Percentiles rank a stretch among this genome's conserved stretches.
These are phyloP conservation scores for Nephrocerus scutellatus DNA, from an alignment of 2,888 invertebrate genomes.

Conservation along the genomic window DNA sequence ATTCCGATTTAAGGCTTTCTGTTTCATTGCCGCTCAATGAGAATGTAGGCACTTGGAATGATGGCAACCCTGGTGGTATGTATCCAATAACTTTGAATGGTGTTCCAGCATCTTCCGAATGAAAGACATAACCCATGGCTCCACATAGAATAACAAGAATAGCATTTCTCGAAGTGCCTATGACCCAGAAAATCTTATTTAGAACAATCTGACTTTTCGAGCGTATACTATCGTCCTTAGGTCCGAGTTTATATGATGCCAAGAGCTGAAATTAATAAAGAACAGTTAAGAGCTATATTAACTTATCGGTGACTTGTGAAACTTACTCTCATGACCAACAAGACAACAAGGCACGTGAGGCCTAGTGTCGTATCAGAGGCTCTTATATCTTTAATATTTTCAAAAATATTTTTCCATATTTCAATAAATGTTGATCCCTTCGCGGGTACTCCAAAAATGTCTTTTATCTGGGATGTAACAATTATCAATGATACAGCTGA, in stretches of 20 bases:
- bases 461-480: slow-evolving; percentile 81
- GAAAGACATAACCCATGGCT: slow-evolving; percentile 60
- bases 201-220: slow-evolving; percentile 54
- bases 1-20: slow-evolving; percentile 43
- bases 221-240: slow-evolving; percentile 50
- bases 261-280: slow-evolving; percentile 51
- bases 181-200: slow-evolving; percentile 65
- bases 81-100: slow-evolving; percentile 67
- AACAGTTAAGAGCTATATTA: neutral
- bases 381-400: slow-evolving; percentile 58
- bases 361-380: slow-evolving; percentile 72
- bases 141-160: slow-evolving; percentile 73
- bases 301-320: slow-evolving; percentile 28
- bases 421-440: slow-evolving; percentile 70
- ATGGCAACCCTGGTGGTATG: slow-evolving; percentile 70
- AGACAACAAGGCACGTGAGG: slow-evolving; percentile 62
- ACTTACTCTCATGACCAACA: slow-evolving; percentile 68
- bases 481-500: slow-evolving; percentile 86
- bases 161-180: slow-evolving; percentile 76
- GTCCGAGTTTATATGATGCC: slow-evolving; percentile 58
- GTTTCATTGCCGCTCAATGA: slow-evolving; percentile 55
- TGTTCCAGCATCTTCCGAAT: slow-evolving; percentile 42
- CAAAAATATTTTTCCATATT: slow-evolving; percentile 66
- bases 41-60: slow-evolving; percentile 60
- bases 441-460: slow-evolving; percentile 66